Base-by-base conservation (phyloP, 1,140 invertebrate species). In the Branchinecta lindahli region DNA sequence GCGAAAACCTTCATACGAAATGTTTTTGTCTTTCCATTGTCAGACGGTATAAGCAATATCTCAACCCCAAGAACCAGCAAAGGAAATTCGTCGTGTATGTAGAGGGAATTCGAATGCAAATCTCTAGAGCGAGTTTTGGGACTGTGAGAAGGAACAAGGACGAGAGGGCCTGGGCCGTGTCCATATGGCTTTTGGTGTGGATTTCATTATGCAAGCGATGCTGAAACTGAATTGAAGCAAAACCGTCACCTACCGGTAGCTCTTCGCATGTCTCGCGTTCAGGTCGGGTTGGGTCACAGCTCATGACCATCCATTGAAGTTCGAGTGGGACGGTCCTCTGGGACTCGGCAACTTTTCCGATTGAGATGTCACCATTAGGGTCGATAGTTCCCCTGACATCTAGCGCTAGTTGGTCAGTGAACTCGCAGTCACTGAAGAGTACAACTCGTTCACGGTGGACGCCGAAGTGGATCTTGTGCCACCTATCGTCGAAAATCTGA, bases 381-480 rank as follows among this genome's bases (percentile, higher is more conserved):
- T 87, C 85, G 70, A 89, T 84, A 0, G 80, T 80, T 9, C 85
- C 82, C 68, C 84, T 78, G 2, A 81, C 80, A 72, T 83, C 77
- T 12, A 87, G 74, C 8, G 77, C 75, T 73, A 75, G 47, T 79
- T 78, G 70, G 77, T 77, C 12, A 75, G 80, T 45, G 75, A 78
- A 77, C 68, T 83, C 78, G 74, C 90, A 92, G 75, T 92, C 89
- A 0, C 90, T 78, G 72, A 88, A 88, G 4, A 90, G 77, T 12
- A 84, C 77, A 0, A 88, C 83, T 44, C 82, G 81, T 68, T 88
- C 83, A 70, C 84, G 81, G 69, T 83, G 85, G 3, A 90, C 82
- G 5, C 87, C 86, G 70, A 90, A 83, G 75, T 90, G 87, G 8
- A 92, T 79, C 79, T 91, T 91, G 75, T 91, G 89, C 89, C 89